phyloP scores from a whole-genome alignment of 2,797 vertebrate species.

The Agapornis canus region DNA sequence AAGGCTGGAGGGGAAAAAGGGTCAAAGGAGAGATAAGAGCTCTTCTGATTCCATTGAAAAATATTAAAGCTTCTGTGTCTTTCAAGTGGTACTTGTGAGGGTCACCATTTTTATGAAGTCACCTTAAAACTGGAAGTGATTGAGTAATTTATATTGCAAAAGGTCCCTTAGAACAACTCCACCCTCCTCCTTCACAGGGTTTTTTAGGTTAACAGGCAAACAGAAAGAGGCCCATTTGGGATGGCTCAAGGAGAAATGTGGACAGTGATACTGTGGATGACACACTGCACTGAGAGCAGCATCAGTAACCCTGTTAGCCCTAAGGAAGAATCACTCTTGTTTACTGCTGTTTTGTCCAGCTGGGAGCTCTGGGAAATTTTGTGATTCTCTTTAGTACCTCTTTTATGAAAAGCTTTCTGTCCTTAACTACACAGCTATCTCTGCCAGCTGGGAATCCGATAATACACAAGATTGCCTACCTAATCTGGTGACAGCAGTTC shows the following conservation, averaged over 20 bases:
- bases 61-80: slow-evolving; percentile 60
- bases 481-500: neutral
- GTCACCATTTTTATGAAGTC: slow-evolving; percentile 57
- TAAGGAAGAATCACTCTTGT: neutral
- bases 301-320: neutral
- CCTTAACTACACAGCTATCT: neutral
- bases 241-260: slow-evolving; percentile 5
- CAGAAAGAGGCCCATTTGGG: neutral
- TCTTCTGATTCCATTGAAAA: slow-evolving; percentile 58
- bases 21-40: slow-evolving; percentile 68
- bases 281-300: neutral
- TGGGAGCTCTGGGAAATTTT: slow-evolving; percentile 8
- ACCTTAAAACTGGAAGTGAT: slow-evolving; percentile 54
- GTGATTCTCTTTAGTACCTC: slow-evolving; percentile 18
- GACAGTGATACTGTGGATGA: neutral
- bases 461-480: neutral
- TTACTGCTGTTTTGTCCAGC: neutral
- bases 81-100: slow-evolving; percentile 55
- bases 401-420: slow-evolving; percentile 11
- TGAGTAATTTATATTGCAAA: neutral
- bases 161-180: neutral
- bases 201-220: neutral
- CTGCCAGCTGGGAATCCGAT: neutral
- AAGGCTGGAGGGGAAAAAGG: slow-evolving; percentile 55
- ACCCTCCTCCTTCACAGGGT: neutral